Evolutionary conservation across 2,113 vertebrate species (phyloP), one percentile per base, ranked within the genome.

Genomic region (Channa maculata): DNA sequence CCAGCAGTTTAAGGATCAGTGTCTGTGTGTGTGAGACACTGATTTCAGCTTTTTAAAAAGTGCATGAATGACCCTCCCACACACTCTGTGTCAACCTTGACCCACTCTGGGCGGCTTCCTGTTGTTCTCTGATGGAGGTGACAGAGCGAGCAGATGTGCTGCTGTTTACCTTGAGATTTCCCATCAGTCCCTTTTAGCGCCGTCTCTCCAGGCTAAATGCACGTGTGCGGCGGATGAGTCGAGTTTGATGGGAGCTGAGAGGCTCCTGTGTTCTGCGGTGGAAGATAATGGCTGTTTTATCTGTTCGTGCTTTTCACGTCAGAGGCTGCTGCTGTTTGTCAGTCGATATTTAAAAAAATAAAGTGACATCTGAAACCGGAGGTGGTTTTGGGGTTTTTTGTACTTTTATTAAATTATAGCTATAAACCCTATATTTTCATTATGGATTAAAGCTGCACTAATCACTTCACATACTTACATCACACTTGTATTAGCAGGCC

Each of bases 41-140:
- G 64, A 55, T 67, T 69, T 24, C 5, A 71, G 34, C 34, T 44
- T 50, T 6, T 55, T 10, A 44, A 50, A 8, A 2, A 46, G 55
- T 44, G 67, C 48, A 68, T 77, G 58, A 76, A 76, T 77, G 77
- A 80, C 50, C 37, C 69, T 41, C 53, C 55, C 67, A 71, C 82
- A 33, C 49, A 7, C 48, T 12, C 80, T 10, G 54, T 6, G 52
- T 39, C 34, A 44, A 34, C 78, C 82, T 74, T 80, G 86, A 82
- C 81, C 83, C 73, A 66, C 76, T 80, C 48, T 0, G 46, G 4
- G 45, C 78, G 1, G 57, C 79, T 80, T 85, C 86, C 83, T 88
- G 83, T 88, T 85, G 83, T 75, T 88, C 71, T 71, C 82, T 57
- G 55, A 59, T 49, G 8, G 68, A 76, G 64, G 82, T 65, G 74